Evolutionary conservation across 2,797 vertebrate species (phyloP).

Genomic region (Ctenopoma multispine): DNA sequence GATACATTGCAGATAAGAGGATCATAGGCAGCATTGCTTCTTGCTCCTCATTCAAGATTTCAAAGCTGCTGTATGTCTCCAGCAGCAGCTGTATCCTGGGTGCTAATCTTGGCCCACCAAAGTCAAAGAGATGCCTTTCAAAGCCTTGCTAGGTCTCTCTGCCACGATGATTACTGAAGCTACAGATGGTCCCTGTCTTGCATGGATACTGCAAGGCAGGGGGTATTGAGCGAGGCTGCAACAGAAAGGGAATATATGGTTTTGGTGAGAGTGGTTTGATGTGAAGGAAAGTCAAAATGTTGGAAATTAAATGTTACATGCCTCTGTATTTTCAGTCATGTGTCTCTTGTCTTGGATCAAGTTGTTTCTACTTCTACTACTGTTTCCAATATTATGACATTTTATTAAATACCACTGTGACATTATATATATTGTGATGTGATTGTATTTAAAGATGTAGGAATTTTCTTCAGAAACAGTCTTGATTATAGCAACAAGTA

Average conservation of each 20-base stretch:
- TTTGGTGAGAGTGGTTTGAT: conserved; percentile 60
- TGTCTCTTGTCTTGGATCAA: conserved; percentile 53
- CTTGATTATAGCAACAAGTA: background rate
- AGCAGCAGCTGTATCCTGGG: conserved; percentile 60
- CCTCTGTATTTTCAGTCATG: conserved; percentile 16
- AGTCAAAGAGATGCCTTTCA: conserved; percentile 76
- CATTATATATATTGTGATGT: background rate
- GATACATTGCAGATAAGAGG: conserved; percentile 74
- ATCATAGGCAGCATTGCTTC: conserved; percentile 60
- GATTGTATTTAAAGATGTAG: background rate
- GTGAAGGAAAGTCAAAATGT: conserved; percentile 48
- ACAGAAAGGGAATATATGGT: conserved; percentile 47
- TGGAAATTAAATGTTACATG: conserved; percentile 60
- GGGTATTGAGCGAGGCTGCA: conserved; percentile 37
- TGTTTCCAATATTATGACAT: conserved; percentile 12
- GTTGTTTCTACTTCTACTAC: conserved; percentile 22
- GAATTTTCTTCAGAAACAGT: too few relatives aligned
- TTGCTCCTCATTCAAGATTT: conserved; percentile 75
- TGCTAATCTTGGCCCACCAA: conserved; percentile 73
- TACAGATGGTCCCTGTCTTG: conserved; percentile 73
- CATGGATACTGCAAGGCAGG: conserved; percentile 56
- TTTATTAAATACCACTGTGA: too few relatives aligned
- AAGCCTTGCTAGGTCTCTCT: conserved; percentile 62
- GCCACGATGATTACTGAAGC: conserved; percentile 70
- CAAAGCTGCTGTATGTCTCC: conserved; percentile 68